A percentile compares a stretch with the other conserved stretches of the same genome.
These are phyloP conservation scores for Lepus timidus DNA, from an alignment of 2,113 vertebrate genomes.

Conservation along the genomic window DNA sequence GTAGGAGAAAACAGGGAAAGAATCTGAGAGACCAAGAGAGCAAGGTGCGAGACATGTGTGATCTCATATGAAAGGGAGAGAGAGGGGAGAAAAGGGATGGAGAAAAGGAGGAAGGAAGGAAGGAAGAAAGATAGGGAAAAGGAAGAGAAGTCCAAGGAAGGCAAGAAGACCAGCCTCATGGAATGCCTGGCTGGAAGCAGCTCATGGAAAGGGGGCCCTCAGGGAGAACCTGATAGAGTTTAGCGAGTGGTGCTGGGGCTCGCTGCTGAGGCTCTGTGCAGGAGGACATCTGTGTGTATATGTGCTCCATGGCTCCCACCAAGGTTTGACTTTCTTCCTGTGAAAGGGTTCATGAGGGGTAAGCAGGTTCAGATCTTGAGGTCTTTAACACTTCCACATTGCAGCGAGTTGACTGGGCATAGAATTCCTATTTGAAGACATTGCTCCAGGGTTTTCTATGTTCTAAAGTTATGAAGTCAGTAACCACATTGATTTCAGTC, in stretches of 20 bases:
- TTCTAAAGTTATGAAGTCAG: background rate
- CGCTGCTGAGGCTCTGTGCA: background rate
- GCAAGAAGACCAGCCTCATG: fast-evolving
- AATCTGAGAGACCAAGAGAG: background rate
- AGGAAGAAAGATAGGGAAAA: no score
- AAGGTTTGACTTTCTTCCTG: background rate
- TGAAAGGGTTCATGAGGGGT: fast-evolving
- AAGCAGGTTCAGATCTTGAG: no score
- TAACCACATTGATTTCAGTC: no score
- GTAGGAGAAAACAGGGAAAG: background rate
- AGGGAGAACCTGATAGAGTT: background rate
- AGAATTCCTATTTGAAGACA: background rate
- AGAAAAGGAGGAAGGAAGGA: background rate
- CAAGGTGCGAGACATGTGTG: background rate
- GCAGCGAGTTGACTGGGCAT: no score
- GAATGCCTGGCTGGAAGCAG: background rate
- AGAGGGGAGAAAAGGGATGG: no score
- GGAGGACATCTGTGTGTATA: no score
- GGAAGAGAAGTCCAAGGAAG: no score
- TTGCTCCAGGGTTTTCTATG: background rate
- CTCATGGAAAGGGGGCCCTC: no score
- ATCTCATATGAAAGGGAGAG: background rate
- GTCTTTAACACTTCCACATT: background rate
- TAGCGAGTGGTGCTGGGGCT: background rate
- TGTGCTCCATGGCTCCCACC: fast-evolving